Base-by-base conservation (phyloP, 2,888 invertebrate species). In the Drosophila macrospina region DNA sequence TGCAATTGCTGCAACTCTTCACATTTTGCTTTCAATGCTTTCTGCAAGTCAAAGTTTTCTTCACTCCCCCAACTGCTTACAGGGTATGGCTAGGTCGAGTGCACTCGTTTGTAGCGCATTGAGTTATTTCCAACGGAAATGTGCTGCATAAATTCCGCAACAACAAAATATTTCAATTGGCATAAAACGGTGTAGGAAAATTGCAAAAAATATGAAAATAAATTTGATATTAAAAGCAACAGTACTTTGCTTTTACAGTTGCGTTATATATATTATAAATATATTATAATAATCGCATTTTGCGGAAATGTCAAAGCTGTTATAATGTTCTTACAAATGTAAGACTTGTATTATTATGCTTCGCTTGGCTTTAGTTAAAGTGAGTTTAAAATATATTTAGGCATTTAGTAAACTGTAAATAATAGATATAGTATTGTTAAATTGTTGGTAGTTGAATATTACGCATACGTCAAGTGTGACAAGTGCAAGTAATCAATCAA, bases 381-480 rank as follows among this genome's bases (percentile, higher is more conserved):
- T 20, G 20, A 2, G 20, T 3, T 20, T 20, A 2, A 20, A 20
- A 20, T 20, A 20, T 20, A 20, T 20, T 20, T 20, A 20, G 10
- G 39, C 10, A 16, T 11, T 5, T 15, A 15, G 15, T 8, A 7
- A 15, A 15, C 37, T 8, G n/a, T n/a, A n/a, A n/a, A n/a, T n/a
- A n/a, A n/a, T n/a, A 10, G 39, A 20, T 3, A n/a, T n/a, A n/a
- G n/a, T n/a, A n/a, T n/a, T n/a, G n/a, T 20, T 20, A 20, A 20
- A 20, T 20, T 20, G 20, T 20, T 20, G 20, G 20, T 20, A 20
- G 20, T 20, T 20, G 1, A 20, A 20, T 20, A 28, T 81, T 64
- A 56, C 71, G 82, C 47, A 81, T 86, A 86, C 77, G 77, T 32
- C 73, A 44, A 15, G 70, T 60, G 42, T 44, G 48, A 45, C 26